Conservation (phyloP, 2,888 invertebrate genomes). For the Brachypalpus laphriformis region DNA sequence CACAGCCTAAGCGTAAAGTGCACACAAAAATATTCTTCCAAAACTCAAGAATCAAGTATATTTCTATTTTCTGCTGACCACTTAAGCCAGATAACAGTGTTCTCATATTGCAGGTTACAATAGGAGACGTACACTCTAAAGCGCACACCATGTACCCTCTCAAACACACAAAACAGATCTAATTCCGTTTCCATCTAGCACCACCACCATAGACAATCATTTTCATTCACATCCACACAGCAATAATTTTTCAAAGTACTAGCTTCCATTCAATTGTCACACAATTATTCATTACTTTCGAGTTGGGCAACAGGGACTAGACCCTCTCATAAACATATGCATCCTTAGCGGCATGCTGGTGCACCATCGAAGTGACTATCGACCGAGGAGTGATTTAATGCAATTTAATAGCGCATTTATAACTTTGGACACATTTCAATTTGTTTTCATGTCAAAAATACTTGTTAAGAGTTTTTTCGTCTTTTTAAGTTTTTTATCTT, state of each 20-base stretch:
- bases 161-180: constrained; percentile 16
- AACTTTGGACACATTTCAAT: constrained; percentile 74
- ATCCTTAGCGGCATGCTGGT: constrained; percentile 21
- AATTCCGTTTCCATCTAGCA: constrained; percentile 30
- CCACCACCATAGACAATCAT: constrained; percentile 17
- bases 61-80: constrained; percentile 3
- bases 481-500: constrained; percentile 9
- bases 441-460: constrained; percentile 69
- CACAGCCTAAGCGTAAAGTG: too few relatives aligned
- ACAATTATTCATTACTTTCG: constrained; percentile 40
- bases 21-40: background rate
- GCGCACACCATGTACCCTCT: background rate
- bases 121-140: background rate
- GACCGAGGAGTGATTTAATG: constrained; percentile 71
- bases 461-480: constrained; percentile 39
- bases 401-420: constrained; percentile 74
- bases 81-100: background rate
- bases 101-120: constrained; percentile 10
- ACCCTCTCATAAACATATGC: constrained; percentile 24
- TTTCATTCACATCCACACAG: background rate
- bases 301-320: constrained; percentile 10
- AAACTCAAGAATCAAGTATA: background rate
- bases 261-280: constrained; percentile 58
- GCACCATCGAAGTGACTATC: constrained; percentile 38
- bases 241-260: constrained; percentile 30